These are phyloP conservation scores for Schizaphis graminum DNA, from an alignment of 2,888 invertebrate genomes.

Conservation along the genomic window DNA sequence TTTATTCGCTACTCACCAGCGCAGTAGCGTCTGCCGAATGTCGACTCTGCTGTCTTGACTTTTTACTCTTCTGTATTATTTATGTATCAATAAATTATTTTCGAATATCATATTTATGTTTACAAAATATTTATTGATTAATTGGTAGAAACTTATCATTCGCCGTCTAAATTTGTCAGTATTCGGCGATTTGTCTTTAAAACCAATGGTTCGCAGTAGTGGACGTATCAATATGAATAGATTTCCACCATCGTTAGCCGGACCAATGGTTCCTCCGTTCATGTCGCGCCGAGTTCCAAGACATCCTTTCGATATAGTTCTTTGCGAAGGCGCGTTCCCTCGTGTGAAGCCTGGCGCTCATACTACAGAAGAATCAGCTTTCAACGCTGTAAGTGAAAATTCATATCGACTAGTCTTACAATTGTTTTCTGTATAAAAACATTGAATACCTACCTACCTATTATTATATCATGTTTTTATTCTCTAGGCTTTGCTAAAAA, in stretches of 20 bases:
- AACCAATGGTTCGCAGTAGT: conserved; percentile 54
- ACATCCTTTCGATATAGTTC: conserved; percentile 88
- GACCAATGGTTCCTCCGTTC: conserved; percentile 52
- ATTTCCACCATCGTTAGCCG: conserved; percentile 45
- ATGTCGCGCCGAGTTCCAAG: conserved; percentile 72
- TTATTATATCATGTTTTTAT: not conserved
- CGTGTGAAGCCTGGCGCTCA: conserved; percentile 77
- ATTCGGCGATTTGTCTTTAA: not conserved
- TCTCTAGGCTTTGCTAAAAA: conserved; percentile 87
- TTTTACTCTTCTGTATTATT: not conserved
- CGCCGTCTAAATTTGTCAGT: not conserved
- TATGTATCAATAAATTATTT: not conserved
- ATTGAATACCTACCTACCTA: not conserved
- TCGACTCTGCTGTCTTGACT: too few species aligned
- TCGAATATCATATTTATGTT: not conserved
- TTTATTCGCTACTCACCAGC: not conserved
- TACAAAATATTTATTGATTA: not conserved
- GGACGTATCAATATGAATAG: conserved; percentile 49
- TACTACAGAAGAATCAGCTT: conserved; percentile 68
- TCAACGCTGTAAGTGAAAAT: conserved; percentile 86
- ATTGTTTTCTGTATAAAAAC: not conserved
- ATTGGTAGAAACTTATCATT: not conserved
- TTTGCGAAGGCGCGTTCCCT: conserved; percentile 92
- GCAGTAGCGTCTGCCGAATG: too few species aligned
- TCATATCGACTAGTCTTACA: conserved; percentile 73